Evolutionary conservation across 2,113 vertebrate species (phyloP), one percentile per base, ranked within the genome.

Genomic region (Prunella himalayana): DNA sequence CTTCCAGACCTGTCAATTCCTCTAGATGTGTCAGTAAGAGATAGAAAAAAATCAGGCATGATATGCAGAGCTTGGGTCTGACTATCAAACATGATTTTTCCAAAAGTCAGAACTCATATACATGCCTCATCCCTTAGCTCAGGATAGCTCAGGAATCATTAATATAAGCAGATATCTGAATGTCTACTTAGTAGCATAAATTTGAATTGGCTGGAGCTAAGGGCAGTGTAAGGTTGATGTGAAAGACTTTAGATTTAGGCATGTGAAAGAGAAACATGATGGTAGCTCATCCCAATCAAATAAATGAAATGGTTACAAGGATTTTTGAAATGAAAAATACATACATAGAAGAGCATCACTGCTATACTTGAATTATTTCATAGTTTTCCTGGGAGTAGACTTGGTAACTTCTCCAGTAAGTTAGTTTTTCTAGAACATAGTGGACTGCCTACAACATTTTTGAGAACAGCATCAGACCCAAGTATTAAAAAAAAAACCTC

Each of bases 281-380:
- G 12, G 15, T 57, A 56, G 12, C n/a, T 60, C 11, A 35, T 28
- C 5, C 18, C 9, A 47, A 15, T 59, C 56, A 70, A 68, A 82
- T 31, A 81, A 63, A 78, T 50, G 2, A 64, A 70, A 71, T 31
- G n/a, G 27, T 57, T 79, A 21, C 33, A 68, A 66, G 44, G n/a
- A 79, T 10, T 27, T 4, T 42, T 75, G n/a, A 79, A 90, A 75
- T 41, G 12, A 78, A 91, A 92, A 79, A 41, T 24, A n/a, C 4
- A 20, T 68, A 16, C 8, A 20, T 9, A 63, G 18, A 23, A 65
- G 7, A 27, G 16, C 39, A 94, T 24, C 28, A 39, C 79, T 75
- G 21, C 80, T 94, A 78, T 86, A 86, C n/a, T 89, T 92, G 51
- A 96, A 86, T 95, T 97, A 91, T 96, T 97, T 97, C 57, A 82